phyloP scores from a whole-genome alignment of 2,797 vertebrate genomes.

The Novumbra hubbsi region DNA sequence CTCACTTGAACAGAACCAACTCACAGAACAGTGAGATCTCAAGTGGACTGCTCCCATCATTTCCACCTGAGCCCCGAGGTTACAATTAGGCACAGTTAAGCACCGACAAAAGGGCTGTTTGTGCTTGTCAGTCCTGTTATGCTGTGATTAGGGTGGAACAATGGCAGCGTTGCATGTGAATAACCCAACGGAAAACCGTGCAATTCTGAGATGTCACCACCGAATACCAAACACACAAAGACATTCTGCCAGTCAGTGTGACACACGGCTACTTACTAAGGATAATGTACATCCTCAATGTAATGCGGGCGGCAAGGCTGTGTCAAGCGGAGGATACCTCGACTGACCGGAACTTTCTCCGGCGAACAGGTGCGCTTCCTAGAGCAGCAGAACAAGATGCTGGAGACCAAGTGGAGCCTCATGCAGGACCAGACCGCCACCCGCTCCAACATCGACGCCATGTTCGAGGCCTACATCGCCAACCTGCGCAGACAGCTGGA shows the following conservation, averaged over 20 bases:
- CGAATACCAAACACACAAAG: neutral
- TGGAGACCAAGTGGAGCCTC: constrained; percentile 78
- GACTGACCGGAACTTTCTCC: neutral
- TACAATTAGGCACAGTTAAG: constrained; percentile 13
- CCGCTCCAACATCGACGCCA: constrained; percentile 69
- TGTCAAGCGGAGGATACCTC: neutral
- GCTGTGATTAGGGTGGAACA: constrained; percentile 18
- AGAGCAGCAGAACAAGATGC: constrained; percentile 82
- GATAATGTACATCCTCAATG: no score
- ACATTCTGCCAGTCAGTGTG: neutral
- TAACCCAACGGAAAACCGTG: constrained; percentile 30
- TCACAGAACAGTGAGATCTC: neutral
- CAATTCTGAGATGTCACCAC: neutral
- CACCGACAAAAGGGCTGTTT: constrained; percentile 16
- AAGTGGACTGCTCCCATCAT: neutral
- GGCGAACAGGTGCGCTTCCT: constrained; percentile 71
- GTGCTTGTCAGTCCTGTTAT: constrained; percentile 27
- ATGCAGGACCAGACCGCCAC: constrained; percentile 78
- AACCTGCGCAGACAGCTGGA: constrained; percentile 78
- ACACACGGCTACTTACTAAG: neutral
- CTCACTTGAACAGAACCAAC: constrained; percentile 5
- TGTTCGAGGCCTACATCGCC: constrained; percentile 75
- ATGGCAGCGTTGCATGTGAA: constrained; percentile 16
- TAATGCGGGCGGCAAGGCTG: neutral
- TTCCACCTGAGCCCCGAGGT: constrained; percentile 9